A percentile compares a stretch with the other conserved stretches of the same genome.
Evolutionary conservation across 2,113 vertebrate species (phyloP).

Genomic region (Glaucidium brasilianum): DNA sequence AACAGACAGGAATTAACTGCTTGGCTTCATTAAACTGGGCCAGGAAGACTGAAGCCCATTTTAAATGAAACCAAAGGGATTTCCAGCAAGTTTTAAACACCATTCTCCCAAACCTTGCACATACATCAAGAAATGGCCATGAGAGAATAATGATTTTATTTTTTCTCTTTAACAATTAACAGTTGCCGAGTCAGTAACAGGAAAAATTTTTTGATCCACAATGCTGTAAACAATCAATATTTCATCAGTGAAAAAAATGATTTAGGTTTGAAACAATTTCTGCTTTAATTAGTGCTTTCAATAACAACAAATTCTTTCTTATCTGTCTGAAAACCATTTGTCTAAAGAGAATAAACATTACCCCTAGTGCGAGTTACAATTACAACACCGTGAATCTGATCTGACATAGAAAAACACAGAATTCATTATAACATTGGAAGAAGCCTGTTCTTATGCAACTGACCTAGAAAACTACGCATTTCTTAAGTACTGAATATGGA

Average conservation of each 20-base stretch:
- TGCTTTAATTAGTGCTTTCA: neutral
- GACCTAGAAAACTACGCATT: neutral
- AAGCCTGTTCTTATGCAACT: neutral
- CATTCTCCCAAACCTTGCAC: neutral
- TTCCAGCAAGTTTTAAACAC: neutral
- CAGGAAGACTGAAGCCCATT: neutral
- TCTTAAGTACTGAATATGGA: neutral
- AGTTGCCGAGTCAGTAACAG: neutral
- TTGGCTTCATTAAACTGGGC: neutral
- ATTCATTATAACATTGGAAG: neutral
- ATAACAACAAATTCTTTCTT: neutral
- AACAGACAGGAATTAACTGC: neutral
- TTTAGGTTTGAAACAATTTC: neutral
- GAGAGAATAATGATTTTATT: neutral
- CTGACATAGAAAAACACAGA: neutral
- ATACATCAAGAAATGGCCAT: neutral
- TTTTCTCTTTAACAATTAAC: neutral
- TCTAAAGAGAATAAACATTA: neutral
- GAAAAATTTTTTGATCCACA: neutral
- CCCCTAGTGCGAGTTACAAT: neutral
- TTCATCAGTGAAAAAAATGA: neutral
- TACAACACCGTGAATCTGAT: neutral
- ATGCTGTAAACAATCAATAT: neutral
- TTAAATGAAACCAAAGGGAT: neutral
- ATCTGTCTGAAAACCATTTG: neutral